These are phyloP conservation scores for Bradypodion pumilum DNA, from an alignment of 2,797 vertebrate species.

Conservation along the genomic window DNA sequence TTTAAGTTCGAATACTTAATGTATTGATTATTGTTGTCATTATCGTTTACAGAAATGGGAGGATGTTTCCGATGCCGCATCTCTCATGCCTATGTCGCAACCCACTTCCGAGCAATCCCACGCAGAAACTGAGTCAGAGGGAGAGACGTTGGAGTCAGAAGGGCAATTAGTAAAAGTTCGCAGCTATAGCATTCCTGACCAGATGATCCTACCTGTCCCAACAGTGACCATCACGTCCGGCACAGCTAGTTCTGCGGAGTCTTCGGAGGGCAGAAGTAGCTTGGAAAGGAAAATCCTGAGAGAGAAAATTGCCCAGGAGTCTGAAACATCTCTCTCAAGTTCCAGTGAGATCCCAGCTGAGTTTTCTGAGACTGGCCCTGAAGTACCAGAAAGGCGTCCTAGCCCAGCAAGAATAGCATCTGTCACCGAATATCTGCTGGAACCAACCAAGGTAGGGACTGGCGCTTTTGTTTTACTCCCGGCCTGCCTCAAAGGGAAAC, in stretches of 20 bases:
- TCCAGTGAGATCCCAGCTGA: neutral
- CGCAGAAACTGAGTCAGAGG: neutral
- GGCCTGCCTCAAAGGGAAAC: neutral
- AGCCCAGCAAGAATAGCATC: neutral
- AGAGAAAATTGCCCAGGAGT: neutral
- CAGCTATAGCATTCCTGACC: neutral
- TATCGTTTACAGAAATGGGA: neutral
- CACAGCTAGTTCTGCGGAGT: neutral
- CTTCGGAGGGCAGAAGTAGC: neutral
- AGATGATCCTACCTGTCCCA: neutral
- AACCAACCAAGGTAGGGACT: constrained; percentile 22
- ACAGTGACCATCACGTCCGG: neutral
- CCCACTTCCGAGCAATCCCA: neutral
- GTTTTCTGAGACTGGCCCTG: neutral
- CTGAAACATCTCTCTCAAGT: constrained; percentile 8
- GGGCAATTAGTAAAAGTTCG: no score
- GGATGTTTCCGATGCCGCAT: neutral
- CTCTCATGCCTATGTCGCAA: neutral
- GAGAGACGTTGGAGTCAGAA: neutral
- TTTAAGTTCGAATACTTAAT: neutral
- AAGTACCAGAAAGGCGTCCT: neutral
- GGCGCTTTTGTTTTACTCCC: neutral
- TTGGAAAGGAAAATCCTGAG: neutral
- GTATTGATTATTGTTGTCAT: neutral
- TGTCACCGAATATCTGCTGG: neutral